A percentile compares a stretch with the other conserved stretches of the same genome.
phyloP scores from a whole-genome alignment of 2,113 vertebrate species.

The Pao palembangensis region DNA sequence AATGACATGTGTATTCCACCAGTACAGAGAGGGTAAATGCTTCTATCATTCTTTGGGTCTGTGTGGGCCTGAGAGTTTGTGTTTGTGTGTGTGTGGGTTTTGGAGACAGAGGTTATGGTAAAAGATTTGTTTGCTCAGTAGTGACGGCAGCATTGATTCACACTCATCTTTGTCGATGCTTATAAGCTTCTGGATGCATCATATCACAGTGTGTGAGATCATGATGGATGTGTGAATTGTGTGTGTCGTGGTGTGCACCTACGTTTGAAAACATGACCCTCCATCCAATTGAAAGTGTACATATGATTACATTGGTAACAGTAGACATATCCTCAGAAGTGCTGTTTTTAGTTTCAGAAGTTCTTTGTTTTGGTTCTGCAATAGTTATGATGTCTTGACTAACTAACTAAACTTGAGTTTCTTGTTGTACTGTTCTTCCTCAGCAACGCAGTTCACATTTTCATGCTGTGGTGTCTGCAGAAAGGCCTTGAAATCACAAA shows the following conservation, averaged over 20 bases:
- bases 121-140: slow-evolving; percentile 72
- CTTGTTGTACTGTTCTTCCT: background rate
- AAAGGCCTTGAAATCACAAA: background rate
- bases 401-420: background rate
- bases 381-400: background rate
- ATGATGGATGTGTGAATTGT: slow-evolving; percentile 2
- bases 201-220: slow-evolving; percentile 53
- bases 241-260: slow-evolving; percentile 21
- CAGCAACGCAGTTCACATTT: background rate
- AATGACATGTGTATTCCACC: background rate
- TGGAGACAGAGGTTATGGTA: slow-evolving; percentile 58
- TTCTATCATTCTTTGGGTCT: background rate
- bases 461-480: background rate
- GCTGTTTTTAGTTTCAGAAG: no score
- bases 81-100: slow-evolving; percentile 22
- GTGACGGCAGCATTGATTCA: slow-evolving; percentile 74
- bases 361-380: no score
- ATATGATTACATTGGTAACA: background rate
- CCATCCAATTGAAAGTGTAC: background rate
- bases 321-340: no score
- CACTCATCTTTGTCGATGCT: slow-evolving; percentile 75
- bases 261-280: slow-evolving; percentile 7
- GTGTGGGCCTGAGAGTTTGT: slow-evolving; percentile 7
- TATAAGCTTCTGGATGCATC: slow-evolving; percentile 71
- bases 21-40: slow-evolving; percentile 1